Conservation (phyloP, 2,888 invertebrate species). For the Pollenia griseotomentosa region DNA sequence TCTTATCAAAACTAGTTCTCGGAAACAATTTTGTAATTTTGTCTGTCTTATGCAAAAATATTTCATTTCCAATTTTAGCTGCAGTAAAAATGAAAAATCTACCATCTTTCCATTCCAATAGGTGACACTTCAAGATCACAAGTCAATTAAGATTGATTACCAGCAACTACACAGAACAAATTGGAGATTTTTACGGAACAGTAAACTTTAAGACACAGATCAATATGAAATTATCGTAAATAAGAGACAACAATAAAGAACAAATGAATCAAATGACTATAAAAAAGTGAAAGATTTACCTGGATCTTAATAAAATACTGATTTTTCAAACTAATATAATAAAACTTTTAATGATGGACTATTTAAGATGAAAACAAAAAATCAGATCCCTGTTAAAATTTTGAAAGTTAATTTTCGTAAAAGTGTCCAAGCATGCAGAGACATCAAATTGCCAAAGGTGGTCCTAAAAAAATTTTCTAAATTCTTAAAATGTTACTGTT, state of each 20-base stretch:
- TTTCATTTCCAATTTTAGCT: not conserved
- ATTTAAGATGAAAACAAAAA: constrained; percentile 8
- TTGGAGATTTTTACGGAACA: constrained; percentile 59
- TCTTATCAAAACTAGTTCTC: not conserved
- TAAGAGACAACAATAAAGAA: constrained; percentile 15
- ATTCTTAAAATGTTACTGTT: not conserved
- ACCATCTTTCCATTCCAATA: constrained; percentile 14
- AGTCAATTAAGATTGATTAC: constrained; percentile 73
- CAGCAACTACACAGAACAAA: constrained; percentile 59
- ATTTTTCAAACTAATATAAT: constrained; percentile 20
- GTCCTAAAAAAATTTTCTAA: not conserved
- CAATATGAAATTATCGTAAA: constrained; percentile 40
- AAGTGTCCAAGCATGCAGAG: constrained; percentile 11
- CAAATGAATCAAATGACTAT: not conserved
- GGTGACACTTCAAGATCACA: constrained; percentile 70
- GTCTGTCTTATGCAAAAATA: not conserved
- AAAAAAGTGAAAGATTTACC: constrained; percentile 53
- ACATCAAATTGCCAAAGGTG: constrained; percentile 6
- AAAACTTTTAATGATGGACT: constrained; percentile 7
- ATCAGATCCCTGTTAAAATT: not conserved
- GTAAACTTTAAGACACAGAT: constrained; percentile 10
- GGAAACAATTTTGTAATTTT: not conserved
- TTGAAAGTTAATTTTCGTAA: not conserved
- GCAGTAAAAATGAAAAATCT: not conserved
- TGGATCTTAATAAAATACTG: constrained; percentile 58